A percentile compares a stretch with the other conserved stretches of the same genome.
Conservation (phyloP, 2,888 invertebrate genomes). For the Maniola hyperantus region DNA sequence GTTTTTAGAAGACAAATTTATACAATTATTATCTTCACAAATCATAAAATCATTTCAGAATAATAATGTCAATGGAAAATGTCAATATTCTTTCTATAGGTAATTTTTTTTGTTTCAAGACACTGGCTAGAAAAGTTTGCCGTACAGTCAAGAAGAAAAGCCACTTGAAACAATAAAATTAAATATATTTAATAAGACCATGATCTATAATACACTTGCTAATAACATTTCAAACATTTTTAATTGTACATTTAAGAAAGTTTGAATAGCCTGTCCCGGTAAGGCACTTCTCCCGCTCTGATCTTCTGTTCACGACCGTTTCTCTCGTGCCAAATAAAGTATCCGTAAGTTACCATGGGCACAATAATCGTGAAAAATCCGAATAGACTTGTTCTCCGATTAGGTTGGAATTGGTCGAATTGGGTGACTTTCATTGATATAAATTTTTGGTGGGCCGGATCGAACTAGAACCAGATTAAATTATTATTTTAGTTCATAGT, state of each 20-base stretch:
- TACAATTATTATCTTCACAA: slow-evolving; percentile 1
- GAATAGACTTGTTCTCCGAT: slow-evolving; percentile 76
- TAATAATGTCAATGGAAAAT: background rate
- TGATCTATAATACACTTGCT: slow-evolving; percentile 30
- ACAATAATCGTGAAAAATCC: slow-evolving; percentile 79
- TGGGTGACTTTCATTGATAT: slow-evolving; percentile 86
- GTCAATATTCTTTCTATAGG: slow-evolving; percentile 38
- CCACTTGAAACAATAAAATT: slow-evolving; percentile 33
- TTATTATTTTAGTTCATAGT: background rate
- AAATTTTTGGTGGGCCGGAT: slow-evolving; percentile 89
- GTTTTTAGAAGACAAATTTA: background rate
- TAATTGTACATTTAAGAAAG: slow-evolving; percentile 38
- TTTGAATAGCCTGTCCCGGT: slow-evolving; percentile 85
- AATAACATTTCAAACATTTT: slow-evolving; percentile 25
- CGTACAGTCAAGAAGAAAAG: slow-evolving; percentile 36
- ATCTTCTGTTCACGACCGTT: slow-evolving; percentile 79
- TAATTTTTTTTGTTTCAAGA: background rate
- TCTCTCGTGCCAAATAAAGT: slow-evolving; percentile 78
- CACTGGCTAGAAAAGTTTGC: slow-evolving; percentile 17
- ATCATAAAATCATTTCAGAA: background rate
- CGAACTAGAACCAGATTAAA: slow-evolving; percentile 85
- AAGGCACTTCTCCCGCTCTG: slow-evolving; percentile 88
- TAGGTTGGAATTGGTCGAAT: slow-evolving; percentile 87
- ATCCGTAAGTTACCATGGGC: slow-evolving; percentile 81
- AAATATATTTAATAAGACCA: slow-evolving; percentile 32